Percentiles rank a stretch among this genome's conserved stretches.
Conservation (phyloP, 2,113 vertebrate species). For the Nematolebias whitei region DNA sequence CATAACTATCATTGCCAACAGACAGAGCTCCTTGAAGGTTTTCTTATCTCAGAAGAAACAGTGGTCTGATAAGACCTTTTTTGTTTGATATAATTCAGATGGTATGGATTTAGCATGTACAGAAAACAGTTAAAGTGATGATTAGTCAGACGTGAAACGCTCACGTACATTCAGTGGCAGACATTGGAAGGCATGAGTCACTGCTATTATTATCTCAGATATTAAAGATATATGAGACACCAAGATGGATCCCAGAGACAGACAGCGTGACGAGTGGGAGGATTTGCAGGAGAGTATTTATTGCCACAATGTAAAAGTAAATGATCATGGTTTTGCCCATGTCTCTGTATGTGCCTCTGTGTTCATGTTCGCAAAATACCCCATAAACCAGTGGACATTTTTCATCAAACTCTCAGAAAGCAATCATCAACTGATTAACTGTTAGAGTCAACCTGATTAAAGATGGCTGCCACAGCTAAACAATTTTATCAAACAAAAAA, state of each 20-base stretch:
- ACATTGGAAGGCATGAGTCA: slow-evolving; percentile 48
- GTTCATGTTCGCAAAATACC: too few relatives aligned
- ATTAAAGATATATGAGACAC: slow-evolving; percentile 68
- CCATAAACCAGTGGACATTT: too few relatives aligned
- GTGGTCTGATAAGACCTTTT: background rate
- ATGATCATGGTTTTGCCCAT: too few relatives aligned
- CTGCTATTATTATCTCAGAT: slow-evolving; percentile 58
- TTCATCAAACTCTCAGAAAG: too few relatives aligned
- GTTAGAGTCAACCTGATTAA: too few relatives aligned
- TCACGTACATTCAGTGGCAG: slow-evolving; percentile 22
- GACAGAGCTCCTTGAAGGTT: slow-evolving; percentile 21
- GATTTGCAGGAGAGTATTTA: background rate
- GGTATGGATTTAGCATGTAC: slow-evolving; percentile 10
- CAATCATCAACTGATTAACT: too few relatives aligned
- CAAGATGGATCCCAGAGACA: slow-evolving; percentile 19
- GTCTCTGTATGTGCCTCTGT: too few relatives aligned
- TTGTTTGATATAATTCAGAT: slow-evolving; percentile 2
- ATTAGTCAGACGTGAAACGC: slow-evolving; percentile 19
- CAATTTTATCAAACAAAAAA: too few relatives aligned
- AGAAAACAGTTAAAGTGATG: slow-evolving; percentile 12
- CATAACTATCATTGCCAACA: slow-evolving; percentile 37
- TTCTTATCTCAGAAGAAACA: slow-evolving; percentile 12
- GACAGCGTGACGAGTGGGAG: background rate
- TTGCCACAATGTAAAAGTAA: too few relatives aligned
- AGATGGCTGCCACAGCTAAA: too few relatives aligned